These are phyloP conservation scores for Lepus oiostolus DNA, from an alignment of 2,797 vertebrate species.

Conservation along the genomic window DNA sequence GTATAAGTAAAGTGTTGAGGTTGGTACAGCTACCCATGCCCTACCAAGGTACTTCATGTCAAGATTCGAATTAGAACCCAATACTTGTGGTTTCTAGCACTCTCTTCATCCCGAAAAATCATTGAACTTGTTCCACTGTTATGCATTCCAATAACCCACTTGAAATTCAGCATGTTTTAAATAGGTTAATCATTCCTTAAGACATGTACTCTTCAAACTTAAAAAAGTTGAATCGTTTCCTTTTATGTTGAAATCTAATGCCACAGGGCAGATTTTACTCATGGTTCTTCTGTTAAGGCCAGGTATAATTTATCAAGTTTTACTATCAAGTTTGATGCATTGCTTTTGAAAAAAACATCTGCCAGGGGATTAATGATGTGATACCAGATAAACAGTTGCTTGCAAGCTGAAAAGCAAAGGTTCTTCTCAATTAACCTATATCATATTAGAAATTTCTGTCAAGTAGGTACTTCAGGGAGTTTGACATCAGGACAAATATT, in stretches of 20 bases:
- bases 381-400: slow-evolving; percentile 59
- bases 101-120: slow-evolving; percentile 24
- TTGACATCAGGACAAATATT: slow-evolving; percentile 73
- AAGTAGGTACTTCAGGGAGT: slow-evolving; percentile 51
- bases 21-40: neutral
- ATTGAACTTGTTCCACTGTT: neutral
- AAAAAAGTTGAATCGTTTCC: slow-evolving; percentile 17
- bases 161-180: slow-evolving; percentile 69
- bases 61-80: neutral
- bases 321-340: slow-evolving; percentile 67
- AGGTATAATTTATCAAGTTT: slow-evolving; percentile 75
- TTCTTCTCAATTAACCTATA: slow-evolving; percentile 73
- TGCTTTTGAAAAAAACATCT: slow-evolving; percentile 66
- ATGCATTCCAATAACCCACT: slow-evolving; percentile 36
- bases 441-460: slow-evolving; percentile 65
- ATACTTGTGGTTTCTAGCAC: neutral
- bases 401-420: slow-evolving; percentile 62
- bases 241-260: slow-evolving; percentile 73
- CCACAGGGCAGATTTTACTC: slow-evolving; percentile 66
- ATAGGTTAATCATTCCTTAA: slow-evolving; percentile 69
- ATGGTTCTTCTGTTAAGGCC: slow-evolving; percentile 55
- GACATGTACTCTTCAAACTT: slow-evolving; percentile 55
- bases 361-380: slow-evolving; percentile 57
- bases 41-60: neutral
- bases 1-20: neutral